Evolutionary conservation across 2,113 vertebrate species (phyloP).

Genomic region (Syngnathus floridae): DNA sequence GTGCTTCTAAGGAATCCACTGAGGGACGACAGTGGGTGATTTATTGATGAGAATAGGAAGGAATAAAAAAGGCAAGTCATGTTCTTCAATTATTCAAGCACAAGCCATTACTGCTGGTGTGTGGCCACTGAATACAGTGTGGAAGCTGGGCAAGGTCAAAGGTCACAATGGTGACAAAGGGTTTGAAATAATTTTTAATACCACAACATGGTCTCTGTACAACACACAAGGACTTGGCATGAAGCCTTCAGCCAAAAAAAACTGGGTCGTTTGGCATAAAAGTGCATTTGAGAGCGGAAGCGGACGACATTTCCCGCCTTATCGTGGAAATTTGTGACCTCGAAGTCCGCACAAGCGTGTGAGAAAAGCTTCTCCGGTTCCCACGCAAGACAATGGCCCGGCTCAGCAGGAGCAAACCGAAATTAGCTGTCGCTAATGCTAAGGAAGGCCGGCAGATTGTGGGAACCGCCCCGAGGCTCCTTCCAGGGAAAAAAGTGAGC

Average conservation of each 20-base stretch:
- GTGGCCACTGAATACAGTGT: not conserved
- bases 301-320: not conserved
- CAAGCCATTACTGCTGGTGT: not conserved
- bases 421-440: not conserved
- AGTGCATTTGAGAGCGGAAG: no score
- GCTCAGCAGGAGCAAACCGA: not conserved
- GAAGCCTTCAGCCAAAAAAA: no score
- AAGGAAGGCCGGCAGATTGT: constrained; percentile 68
- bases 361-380: not conserved
- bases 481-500: constrained; percentile 50
- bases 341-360: not conserved
- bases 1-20: not conserved
- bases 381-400: not conserved
- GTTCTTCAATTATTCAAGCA: not conserved
- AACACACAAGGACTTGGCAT: no score
- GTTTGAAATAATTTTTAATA: no score
- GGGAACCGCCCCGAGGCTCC: constrained; percentile 55
- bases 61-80: not conserved
- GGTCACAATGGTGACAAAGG: no score
- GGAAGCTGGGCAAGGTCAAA: no score
- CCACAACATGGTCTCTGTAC: no score
- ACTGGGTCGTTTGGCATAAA: no score
- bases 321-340: not conserved
- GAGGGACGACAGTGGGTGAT: not conserved
- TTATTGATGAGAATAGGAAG: not conserved